These are phyloP conservation scores for Sebastolobus alascanus DNA, from an alignment of 2,797 vertebrate genomes.

Conservation along the genomic window DNA sequence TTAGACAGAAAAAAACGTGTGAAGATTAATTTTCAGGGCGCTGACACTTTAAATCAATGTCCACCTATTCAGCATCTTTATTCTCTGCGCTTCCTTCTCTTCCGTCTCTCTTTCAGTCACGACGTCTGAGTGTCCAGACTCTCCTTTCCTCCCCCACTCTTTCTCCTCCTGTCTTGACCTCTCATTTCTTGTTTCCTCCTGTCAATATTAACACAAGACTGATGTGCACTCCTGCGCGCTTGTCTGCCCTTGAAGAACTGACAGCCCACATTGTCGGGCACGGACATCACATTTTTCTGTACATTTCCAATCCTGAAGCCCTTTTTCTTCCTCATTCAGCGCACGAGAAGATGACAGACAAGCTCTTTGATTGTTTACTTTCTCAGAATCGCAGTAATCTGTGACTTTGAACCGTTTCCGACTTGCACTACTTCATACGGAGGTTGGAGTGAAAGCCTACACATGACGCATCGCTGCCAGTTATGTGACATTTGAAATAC, in stretches of 20 bases:
- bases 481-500: slow-evolving; percentile 65
- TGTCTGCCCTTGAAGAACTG: slow-evolving; percentile 64
- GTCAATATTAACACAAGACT: slow-evolving; percentile 74
- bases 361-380: slow-evolving; percentile 36
- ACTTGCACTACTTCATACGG: slow-evolving; percentile 19
- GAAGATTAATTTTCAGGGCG: slow-evolving; percentile 23
- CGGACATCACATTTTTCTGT: slow-evolving; percentile 24
- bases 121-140: slow-evolving; percentile 34
- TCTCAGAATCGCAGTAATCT: slow-evolving; percentile 23
- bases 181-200: slow-evolving; percentile 59
- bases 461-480: slow-evolving; percentile 47
- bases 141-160: slow-evolving; percentile 21
- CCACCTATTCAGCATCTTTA: slow-evolving; percentile 19
- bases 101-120: slow-evolving; percentile 27
- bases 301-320: slow-evolving; percentile 20
- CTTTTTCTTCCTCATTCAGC: slow-evolving; percentile 23
- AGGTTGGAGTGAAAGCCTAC: slow-evolving; percentile 32
- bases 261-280: slow-evolving; percentile 38
- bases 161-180: slow-evolving; percentile 46
- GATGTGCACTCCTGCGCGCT: slow-evolving; percentile 39
- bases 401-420: slow-evolving; percentile 21
- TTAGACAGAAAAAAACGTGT: slow-evolving; percentile 5
- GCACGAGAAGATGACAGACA: slow-evolving; percentile 29
- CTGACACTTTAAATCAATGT: slow-evolving; percentile 27
- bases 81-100: slow-evolving; percentile 5